Percentiles rank a stretch among this genome's conserved stretches.
Conservation (phyloP, 2,113 vertebrate species). For the Sebastes schlegelii region DNA sequence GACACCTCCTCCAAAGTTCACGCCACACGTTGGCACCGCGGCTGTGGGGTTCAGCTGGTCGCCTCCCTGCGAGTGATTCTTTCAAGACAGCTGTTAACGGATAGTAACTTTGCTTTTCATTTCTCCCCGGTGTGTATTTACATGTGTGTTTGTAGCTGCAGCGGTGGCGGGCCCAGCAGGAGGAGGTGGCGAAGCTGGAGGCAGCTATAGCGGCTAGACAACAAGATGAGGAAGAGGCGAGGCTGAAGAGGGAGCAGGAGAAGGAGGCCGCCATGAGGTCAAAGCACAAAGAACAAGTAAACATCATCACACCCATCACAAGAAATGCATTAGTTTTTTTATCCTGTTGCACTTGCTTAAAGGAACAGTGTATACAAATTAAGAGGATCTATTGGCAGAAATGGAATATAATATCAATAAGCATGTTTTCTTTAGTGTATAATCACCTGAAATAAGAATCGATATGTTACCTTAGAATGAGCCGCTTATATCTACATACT, state of each 20-base stretch:
- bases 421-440: too few species aligned
- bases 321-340: background rate
- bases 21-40: slow-evolving; percentile 29
- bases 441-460: too few species aligned
- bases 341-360: background rate
- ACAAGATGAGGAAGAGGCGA: slow-evolving; percentile 85
- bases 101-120: slow-evolving; percentile 36
- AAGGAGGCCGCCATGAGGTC: slow-evolving; percentile 84
- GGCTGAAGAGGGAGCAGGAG: slow-evolving; percentile 83
- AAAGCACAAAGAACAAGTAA: slow-evolving; percentile 85
- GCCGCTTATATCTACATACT: too few species aligned
- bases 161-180: slow-evolving; percentile 89
- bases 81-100: slow-evolving; percentile 46
- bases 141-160: slow-evolving; percentile 84
- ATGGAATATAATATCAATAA: too few species aligned
- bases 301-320: background rate
- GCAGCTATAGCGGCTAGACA: slow-evolving; percentile 86
- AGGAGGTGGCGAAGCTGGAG: slow-evolving; percentile 89
- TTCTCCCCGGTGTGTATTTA: slow-evolving; percentile 32
- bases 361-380: too few species aligned
- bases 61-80: slow-evolving; percentile 24
- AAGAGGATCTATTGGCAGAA: too few species aligned
- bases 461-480: too few species aligned
- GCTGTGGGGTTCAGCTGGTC: slow-evolving; percentile 36
- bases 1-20: slow-evolving; percentile 44